These are phyloP conservation scores for Aythya baeri DNA, from an alignment of 2,113 vertebrate genomes.

Conservation along the genomic window DNA sequence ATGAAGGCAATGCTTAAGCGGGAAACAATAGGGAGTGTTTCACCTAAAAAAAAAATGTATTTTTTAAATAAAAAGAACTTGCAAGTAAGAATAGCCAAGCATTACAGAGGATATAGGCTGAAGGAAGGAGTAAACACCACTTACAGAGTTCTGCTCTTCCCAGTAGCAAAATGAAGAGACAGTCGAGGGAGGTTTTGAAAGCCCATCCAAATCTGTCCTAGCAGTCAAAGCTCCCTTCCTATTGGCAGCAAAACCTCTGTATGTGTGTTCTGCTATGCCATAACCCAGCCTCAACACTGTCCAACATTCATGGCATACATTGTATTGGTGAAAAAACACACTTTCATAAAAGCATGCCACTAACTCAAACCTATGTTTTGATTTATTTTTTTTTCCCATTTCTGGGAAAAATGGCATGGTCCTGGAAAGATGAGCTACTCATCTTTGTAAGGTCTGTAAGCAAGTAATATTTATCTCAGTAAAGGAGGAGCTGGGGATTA, in stretches of 20 bases:
- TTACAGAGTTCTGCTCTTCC: background rate
- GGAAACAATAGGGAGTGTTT: background rate
- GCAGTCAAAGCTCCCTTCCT: background rate
- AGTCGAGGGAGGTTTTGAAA: background rate
- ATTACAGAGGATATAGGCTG: background rate
- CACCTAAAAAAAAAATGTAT: background rate
- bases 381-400: background rate
- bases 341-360: background rate
- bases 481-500: background rate
- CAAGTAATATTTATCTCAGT: background rate
- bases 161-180: background rate
- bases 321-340: background rate
- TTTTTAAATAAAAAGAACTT: background rate
- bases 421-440: background rate
- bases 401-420: background rate
- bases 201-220: background rate
- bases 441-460: background rate
- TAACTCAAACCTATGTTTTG: background rate
- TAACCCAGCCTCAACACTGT: background rate
- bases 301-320: background rate
- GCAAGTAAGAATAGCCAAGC: background rate
- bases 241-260: background rate
- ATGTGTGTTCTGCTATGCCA: background rate
- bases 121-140: background rate
- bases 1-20: background rate